Base-by-base conservation (phyloP, 2,888 invertebrate species). In the Sipunculus nudus region DNA sequence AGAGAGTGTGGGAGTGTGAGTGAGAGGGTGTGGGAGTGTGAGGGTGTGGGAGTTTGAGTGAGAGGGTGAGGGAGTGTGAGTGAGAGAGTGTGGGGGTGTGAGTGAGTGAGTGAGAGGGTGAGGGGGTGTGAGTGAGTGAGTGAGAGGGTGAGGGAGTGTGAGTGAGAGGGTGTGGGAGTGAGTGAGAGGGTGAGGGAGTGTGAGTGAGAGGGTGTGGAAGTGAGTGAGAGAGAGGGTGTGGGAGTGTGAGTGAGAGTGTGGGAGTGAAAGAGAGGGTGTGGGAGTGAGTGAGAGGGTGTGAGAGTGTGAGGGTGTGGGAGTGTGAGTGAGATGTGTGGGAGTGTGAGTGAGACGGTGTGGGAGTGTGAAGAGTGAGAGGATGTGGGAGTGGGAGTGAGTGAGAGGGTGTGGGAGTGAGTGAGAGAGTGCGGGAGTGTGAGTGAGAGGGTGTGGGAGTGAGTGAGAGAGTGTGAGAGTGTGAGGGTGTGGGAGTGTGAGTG, bases 361-460 rank as follows among this genome's bases (percentile, higher is more conserved):
- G 49, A 10, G 21, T 13, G 28, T 21, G 49, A n/a, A n/a, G n/a
- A 23, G 25, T 13, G 19, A 10, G 54, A 54, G 54, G 26, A 26
- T 13, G 53, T 8, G 21, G 52, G 25, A 23, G 50, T 13, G 28
- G 8, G 43, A 21, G 21, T 13, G 43, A 13, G 19, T n/a, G 43
- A 21, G 43, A n/a, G 43, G 8, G 19, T 13, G 21, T 10, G 43
- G 43, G 21, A 8, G 19, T 25, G 38, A 45, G 43, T 23, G 29
- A 16, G 19, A 28, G 19, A 4, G 13, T 10, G 1, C 6, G 19
- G 21, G 35, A n/a, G 45, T 55, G 32, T 1, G 35, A 56, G 54
- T 16, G 50, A 56, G 47, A 0, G 52, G 29, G 38, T 3, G 56
- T 28, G 56, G 3, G 53, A 28, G 54, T 4, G 53, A 32, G 53